Evolutionary conservation across 1,140 invertebrate genomes (phyloP), one percentile per base, ranked within the genome.

Genomic region (Trinorchestia longiramus): DNA sequence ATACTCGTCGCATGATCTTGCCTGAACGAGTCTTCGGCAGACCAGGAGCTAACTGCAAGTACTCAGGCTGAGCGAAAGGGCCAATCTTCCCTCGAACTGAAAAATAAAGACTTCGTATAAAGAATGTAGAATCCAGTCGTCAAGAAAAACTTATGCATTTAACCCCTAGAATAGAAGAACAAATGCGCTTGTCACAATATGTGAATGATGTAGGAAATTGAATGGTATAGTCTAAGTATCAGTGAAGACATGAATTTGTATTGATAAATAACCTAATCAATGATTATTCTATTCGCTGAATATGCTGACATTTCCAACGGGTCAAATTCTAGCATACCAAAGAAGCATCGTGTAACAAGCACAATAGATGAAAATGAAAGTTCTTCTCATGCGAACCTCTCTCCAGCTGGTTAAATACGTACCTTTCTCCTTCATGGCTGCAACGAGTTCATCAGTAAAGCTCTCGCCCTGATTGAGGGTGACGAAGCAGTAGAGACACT

Each of bases 1-100:
- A 97, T 95, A 99, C 98, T 96, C 99, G 98, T 90, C 99, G 98
- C 99, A 99, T 99, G 91, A 99, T 99, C 97, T 99, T 99, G 4
- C 99, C 99, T 0, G 99, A 99, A 87, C 99, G 98, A 0, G 99
- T 99, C 97, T 99, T 99, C 0, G 99, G 99, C 95, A 99, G 97
- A 0, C 98, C 98, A 8, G 99, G 99, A 1, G 99, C 99, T 97
- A 98, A 98, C 97, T 99, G 99, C 90, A 99, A 98, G 11, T 98
- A 98, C 97, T 99, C 99, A 0, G 99, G 99, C 97, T 98, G 98
- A 4, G 99, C 99, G 97, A 99, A 99, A 0, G 99, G 98, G 28
- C 99, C 99, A 96, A 99, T 99, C 97, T 98, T 98, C 96, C 98
- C 98, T 95, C 99, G 98, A 0, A 99, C 99, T 98, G 98, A 43